phyloP scores from a whole-genome alignment of 1,140 invertebrate species.

The Calliopsis andreniformis region DNA sequence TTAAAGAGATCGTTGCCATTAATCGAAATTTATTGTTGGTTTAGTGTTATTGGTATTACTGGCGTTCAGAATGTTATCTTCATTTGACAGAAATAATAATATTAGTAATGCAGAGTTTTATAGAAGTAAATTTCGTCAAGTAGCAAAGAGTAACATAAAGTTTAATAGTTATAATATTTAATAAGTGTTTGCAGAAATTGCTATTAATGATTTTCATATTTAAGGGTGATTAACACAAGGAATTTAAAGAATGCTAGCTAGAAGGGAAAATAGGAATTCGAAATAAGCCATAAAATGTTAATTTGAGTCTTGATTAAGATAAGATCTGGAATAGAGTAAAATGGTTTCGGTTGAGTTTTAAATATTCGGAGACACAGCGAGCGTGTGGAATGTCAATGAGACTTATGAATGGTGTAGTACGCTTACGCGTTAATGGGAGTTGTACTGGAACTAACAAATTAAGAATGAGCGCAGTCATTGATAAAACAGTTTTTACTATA shows the following conservation, averaged over 20 bases:
- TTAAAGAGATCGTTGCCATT: neutral
- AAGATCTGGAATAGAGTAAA: neutral
- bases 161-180: too few relatives aligned
- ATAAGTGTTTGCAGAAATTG: too few relatives aligned
- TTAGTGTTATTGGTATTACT: too few relatives aligned
- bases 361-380: neutral
- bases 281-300: neutral
- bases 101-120: too few relatives aligned
- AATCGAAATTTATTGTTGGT: too few relatives aligned
- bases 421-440: constrained; percentile 4
- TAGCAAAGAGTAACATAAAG: too few relatives aligned
- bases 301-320: neutral
- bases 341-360: constrained; percentile 4
- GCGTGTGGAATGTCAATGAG: constrained; percentile 22
- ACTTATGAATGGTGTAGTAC: constrained; percentile 22
- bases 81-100: too few relatives aligned
- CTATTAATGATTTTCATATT: too few relatives aligned
- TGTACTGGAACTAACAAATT: neutral
- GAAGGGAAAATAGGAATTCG: too few relatives aligned
- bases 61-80: too few relatives aligned
- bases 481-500: neutral
- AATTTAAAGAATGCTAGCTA: neutral
- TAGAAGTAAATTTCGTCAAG: too few relatives aligned
- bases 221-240: too few relatives aligned
- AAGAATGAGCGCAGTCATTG: neutral